These are phyloP conservation scores for Euspilapteryx auroguttella DNA, from an alignment of 2,888 invertebrate genomes.

Conservation along the genomic window DNA sequence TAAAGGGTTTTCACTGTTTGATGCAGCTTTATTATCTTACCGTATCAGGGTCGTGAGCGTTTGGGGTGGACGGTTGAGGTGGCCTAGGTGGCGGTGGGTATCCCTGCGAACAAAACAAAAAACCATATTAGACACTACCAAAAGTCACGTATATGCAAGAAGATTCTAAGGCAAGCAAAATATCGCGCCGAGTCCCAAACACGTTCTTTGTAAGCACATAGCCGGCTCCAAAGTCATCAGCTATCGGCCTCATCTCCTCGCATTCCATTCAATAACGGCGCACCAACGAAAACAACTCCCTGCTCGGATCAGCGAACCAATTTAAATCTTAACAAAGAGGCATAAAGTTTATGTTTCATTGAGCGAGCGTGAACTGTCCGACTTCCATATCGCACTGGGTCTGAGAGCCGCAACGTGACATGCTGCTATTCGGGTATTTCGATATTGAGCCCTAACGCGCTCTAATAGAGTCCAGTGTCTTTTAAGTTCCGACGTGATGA, in stretches of 20 bases:
- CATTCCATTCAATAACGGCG: constrained; percentile 9
- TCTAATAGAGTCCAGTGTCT: no score
- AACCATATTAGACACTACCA: no score
- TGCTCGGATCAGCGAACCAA: constrained; percentile 1
- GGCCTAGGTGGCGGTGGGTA: constrained; percentile 73
- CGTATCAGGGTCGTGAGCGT: constrained; percentile 76
- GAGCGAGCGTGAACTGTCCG: constrained; percentile 4
- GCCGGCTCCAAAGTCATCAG: background rate
- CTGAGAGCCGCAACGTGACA: constrained; percentile 1
- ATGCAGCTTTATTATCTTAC: constrained; percentile 58
- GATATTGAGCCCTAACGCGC: no score
- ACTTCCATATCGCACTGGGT: constrained; percentile 6
- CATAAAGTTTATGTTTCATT: constrained; percentile 3
- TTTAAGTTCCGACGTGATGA: no score
- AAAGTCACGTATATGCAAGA: no score
- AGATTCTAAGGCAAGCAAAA: no score
- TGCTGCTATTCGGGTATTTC: no score
- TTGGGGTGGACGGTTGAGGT: constrained; percentile 75
- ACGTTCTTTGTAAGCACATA: no score
- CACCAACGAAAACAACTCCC: constrained; percentile 7
- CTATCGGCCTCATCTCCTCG: constrained; percentile 7
- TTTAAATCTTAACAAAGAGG: constrained; percentile 2
- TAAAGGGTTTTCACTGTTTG: no score
- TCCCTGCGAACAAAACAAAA: constrained; percentile 42
- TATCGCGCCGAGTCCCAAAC: no score